Conservation (phyloP, 23 tunicate genomes). For the Halocynthia aurantium region DNA sequence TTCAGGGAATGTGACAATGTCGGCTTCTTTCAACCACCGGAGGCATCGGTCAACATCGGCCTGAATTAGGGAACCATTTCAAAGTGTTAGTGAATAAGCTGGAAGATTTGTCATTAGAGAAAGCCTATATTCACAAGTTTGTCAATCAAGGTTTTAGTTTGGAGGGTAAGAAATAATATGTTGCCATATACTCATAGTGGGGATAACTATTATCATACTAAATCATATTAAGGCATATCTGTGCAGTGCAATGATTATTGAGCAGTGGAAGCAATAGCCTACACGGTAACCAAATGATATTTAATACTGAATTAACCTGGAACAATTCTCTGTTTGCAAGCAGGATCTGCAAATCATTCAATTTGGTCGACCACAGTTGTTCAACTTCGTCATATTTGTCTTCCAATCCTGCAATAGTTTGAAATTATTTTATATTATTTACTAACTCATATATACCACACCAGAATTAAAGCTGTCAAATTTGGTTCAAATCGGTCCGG, state of each 20-base stretch:
- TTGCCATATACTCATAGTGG: too few species aligned
- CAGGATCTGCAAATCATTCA: slow-evolving; percentile 54
- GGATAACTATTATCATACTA: too few species aligned
- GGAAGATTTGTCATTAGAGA: background rate
- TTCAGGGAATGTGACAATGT: slow-evolving; percentile 82
- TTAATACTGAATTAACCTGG: slow-evolving; percentile 16
- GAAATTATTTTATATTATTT: background rate
- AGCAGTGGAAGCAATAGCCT: too few species aligned
- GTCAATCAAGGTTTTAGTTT: too few species aligned
- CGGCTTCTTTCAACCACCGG: slow-evolving; percentile 98
- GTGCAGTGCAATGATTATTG: too few species aligned
- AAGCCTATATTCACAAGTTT: too few species aligned
- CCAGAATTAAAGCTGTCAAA: too few species aligned
- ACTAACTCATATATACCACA: background rate
- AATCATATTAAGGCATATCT: too few species aligned
- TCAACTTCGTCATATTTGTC: slow-evolving; percentile 69
- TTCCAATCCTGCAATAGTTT: slow-evolving; percentile 36
- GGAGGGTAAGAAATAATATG: too few species aligned
- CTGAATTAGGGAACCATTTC: background rate
- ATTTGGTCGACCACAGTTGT: slow-evolving; percentile 51
- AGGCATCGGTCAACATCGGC: slow-evolving; percentile 84
- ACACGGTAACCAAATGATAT: too few species aligned
- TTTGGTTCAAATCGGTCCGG: background rate
- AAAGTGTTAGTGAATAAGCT: background rate
- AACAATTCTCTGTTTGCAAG: slow-evolving; percentile 78